Evolutionary conservation across 1,140 invertebrate species (phyloP).

Genomic region (Pristionchus pacificus): DNA sequence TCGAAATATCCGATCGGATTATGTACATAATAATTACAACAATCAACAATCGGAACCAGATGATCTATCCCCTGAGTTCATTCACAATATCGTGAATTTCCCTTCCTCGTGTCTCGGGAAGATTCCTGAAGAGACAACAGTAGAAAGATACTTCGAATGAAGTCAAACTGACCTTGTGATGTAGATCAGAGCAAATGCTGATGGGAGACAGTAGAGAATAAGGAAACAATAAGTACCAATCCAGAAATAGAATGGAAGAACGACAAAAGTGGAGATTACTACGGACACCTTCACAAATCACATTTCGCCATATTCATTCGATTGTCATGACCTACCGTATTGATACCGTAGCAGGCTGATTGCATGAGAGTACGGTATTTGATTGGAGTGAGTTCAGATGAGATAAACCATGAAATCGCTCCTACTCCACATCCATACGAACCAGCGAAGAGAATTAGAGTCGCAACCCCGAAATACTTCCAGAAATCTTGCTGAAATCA

Average conservation of each 20-base stretch:
- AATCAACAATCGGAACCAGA: too few species aligned
- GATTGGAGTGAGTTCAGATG: neutral
- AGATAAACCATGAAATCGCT: neutral
- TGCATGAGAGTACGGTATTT: neutral
- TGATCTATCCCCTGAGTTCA: constrained; percentile 39
- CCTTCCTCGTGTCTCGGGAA: constrained; percentile 44
- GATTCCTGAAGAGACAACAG: constrained; percentile 31
- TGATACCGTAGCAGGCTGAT: neutral
- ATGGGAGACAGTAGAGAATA: constrained; percentile 37
- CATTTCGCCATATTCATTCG: too few species aligned
- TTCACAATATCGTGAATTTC: constrained; percentile 50
- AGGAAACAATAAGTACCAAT: constrained; percentile 40
- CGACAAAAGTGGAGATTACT: constrained; percentile 35
- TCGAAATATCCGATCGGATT: too few species aligned
- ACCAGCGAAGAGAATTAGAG: neutral
- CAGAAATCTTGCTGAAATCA: neutral
- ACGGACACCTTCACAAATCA: constrained; percentile 6
- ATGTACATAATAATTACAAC: too few species aligned
- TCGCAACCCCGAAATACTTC: neutral
- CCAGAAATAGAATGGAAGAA: constrained; percentile 37
- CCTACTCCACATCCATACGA: neutral
- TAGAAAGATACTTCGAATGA: too few species aligned
- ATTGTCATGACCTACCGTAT: neutral
- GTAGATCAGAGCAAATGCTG: constrained; percentile 21
- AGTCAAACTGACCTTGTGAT: neutral